Evolutionary conservation across 2,797 vertebrate genomes (phyloP).

Genomic region (Labroides dimidiatus): DNA sequence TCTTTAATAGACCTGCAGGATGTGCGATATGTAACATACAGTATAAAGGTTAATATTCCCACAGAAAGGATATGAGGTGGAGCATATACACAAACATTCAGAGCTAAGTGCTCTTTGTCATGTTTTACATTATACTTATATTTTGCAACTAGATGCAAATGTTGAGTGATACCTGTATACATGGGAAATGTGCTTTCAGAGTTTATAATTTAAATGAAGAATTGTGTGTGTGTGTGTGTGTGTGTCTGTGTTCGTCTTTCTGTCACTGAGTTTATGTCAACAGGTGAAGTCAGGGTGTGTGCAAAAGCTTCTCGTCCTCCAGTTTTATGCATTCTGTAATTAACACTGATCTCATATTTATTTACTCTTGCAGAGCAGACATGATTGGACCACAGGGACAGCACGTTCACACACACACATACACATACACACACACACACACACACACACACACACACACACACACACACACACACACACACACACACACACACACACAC

Average conservation of each 20-base stretch:
- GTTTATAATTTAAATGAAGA: background rate
- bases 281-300: constrained; percentile 34
- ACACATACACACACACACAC: constrained; percentile 64
- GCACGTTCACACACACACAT: constrained; percentile 62
- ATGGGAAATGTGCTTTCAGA: background rate
- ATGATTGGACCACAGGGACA: constrained; percentile 91
- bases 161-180: too few relatives aligned
- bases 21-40: too few relatives aligned
- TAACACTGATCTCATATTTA: constrained; percentile 79
- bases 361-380: constrained; percentile 85
- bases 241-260: background rate
- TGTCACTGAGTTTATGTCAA: background rate
- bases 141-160: too few relatives aligned
- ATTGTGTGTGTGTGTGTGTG: background rate
- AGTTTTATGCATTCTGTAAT: constrained; percentile 78
- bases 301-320: constrained; percentile 5
- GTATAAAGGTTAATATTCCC: too few relatives aligned
- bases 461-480: constrained; percentile 66
- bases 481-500: constrained; percentile 67
- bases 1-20: background rate
- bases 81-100: background rate
- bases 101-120: background rate
- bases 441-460: constrained; percentile 74
- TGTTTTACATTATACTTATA: too few relatives aligned
- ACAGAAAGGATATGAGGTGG: too few relatives aligned